Evolutionary conservation across 2,888 invertebrate genomes (phyloP).

Genomic region (Mesoligia furuncula): DNA sequence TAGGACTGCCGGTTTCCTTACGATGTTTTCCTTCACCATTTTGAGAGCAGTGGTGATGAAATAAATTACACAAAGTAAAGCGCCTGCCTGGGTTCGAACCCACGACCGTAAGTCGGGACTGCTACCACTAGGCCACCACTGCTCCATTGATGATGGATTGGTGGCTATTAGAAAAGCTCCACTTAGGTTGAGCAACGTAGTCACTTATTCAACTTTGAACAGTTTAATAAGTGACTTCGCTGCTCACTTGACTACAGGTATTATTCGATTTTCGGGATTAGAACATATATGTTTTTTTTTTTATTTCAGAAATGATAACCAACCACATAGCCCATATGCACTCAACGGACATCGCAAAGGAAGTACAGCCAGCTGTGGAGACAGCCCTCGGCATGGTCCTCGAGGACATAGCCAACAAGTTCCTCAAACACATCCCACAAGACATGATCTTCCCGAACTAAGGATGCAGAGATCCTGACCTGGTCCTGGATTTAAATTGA

Average conservation of each 20-base stretch:
- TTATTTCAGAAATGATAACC: slow-evolving; percentile 89
- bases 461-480: background rate
- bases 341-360: slow-evolving; percentile 88
- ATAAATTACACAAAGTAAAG: background rate
- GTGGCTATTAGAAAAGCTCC: no score
- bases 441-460: slow-evolving; percentile 87
- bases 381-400: slow-evolving; percentile 90
- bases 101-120: background rate
- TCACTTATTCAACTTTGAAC: no score
- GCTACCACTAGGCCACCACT: background rate
- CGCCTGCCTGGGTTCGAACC: background rate
- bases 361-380: slow-evolving; percentile 91
- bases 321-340: slow-evolving; percentile 91
- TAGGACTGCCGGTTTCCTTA: no score
- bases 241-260: background rate
- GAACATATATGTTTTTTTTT: background rate
- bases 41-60: background rate
- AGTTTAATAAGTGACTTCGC: no score
- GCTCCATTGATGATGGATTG: background rate
- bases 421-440: slow-evolving; percentile 85
- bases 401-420: slow-evolving; percentile 90
- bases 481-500: background rate
- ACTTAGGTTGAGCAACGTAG: background rate
- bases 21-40: background rate
- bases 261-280: background rate